Evolutionary conservation across 2,797 vertebrate species (phyloP).

Genomic region (Parauchenoglanis ngamensis): DNA sequence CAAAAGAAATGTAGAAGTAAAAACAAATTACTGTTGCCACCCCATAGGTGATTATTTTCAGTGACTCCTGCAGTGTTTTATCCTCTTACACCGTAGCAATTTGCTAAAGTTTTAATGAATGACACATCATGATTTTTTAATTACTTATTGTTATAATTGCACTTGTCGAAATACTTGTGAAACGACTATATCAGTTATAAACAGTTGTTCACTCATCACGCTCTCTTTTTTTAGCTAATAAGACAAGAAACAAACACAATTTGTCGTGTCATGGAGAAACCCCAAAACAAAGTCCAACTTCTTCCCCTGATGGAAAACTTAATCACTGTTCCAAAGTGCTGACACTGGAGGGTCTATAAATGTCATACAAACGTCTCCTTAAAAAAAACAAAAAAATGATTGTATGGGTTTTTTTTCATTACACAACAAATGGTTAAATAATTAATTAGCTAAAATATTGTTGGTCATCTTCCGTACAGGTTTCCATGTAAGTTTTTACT

Average conservation of each 20-base stretch:
- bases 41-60: not conserved
- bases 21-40: not conserved
- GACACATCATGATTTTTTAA: not conserved
- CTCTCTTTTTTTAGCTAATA: not conserved
- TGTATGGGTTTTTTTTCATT: not conserved
- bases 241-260: not conserved
- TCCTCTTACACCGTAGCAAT: not conserved
- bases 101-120: not conserved
- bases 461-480: not conserved
- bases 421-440: not conserved
- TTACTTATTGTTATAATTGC: not conserved
- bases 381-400: not conserved
- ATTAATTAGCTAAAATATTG: not conserved
- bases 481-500: not conserved
- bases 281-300: not conserved
- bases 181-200: not conserved
- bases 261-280: not conserved
- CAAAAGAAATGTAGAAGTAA: not conserved
- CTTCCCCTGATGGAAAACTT: not conserved
- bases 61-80: not conserved
- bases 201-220: not conserved
- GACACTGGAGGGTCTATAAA: not conserved
- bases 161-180: not conserved
- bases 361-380: not conserved
- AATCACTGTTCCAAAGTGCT: not conserved